phyloP scores from a whole-genome alignment of 92 coral and sea anemone genomes.

The Epizoanthus scotinus region DNA sequence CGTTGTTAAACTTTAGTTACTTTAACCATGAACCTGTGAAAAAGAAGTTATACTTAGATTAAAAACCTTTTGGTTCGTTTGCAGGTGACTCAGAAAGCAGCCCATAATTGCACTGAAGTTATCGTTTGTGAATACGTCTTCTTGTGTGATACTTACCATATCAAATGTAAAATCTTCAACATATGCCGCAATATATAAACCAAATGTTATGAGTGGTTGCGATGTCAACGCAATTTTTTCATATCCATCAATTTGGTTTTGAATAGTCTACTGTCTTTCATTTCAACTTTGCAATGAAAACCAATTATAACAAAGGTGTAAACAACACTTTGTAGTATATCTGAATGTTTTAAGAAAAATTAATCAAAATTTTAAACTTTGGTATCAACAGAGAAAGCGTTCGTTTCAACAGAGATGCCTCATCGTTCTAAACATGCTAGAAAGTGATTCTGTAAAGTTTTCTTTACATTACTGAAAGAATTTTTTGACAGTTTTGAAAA shows the following conservation, averaged over 20 bases:
- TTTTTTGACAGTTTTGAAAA: too few relatives aligned
- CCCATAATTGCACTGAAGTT: neutral
- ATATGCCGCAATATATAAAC: neutral
- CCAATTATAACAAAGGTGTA: slow-evolving; percentile 6
- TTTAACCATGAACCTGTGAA: neutral
- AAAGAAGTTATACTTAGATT: slow-evolving; percentile 14
- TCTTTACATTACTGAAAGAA: too few relatives aligned
- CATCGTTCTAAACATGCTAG: too few relatives aligned
- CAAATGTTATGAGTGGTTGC: neutral
- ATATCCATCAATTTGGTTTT: slow-evolving; percentile 1
- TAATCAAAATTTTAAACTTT: neutral
- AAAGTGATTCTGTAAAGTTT: too few relatives aligned
- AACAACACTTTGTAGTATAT: neutral
- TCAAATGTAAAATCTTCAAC: too few relatives aligned
- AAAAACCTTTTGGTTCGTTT: neutral
- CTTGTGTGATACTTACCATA: too few relatives aligned
- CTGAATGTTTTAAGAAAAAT: neutral
- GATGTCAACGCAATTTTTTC: neutral
- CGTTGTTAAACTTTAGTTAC: neutral
- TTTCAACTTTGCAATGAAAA: slow-evolving; percentile 15
- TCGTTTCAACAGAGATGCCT: too few relatives aligned
- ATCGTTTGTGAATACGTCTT: neutral
- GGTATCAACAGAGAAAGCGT: too few relatives aligned
- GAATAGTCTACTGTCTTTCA: slow-evolving; percentile 5
- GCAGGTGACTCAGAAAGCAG: neutral